These are phyloP conservation scores for Diabrotica balteata DNA, from an alignment of 2,888 invertebrate genomes.

Conservation along the genomic window DNA sequence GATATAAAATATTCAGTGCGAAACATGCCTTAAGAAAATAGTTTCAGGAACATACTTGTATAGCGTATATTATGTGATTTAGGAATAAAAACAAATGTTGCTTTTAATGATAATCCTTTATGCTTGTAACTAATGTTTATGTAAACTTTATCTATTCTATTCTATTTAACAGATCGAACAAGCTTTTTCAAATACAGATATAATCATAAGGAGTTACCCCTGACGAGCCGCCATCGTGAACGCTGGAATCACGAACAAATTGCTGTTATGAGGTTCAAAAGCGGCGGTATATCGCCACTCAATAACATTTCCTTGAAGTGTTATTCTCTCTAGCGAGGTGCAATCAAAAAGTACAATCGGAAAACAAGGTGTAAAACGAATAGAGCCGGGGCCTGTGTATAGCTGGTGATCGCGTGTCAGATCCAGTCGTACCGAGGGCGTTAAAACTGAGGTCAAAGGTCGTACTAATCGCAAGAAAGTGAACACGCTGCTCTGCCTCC, in stretches of 20 bases:
- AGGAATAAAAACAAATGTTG: too few species aligned
- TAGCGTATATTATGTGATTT: too few species aligned
- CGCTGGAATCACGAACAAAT: slow-evolving; percentile 39
- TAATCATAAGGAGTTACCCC: background rate
- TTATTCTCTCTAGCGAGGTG: slow-evolving; percentile 33
- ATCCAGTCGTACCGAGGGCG: slow-evolving; percentile 52
- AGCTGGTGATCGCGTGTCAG: slow-evolving; percentile 47
- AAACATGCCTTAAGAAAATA: too few species aligned
- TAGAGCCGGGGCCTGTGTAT: slow-evolving; percentile 37
- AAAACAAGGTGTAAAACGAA: slow-evolving; percentile 46
- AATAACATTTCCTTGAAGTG: slow-evolving; percentile 43
- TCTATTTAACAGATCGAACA: too few species aligned
- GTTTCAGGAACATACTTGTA: too few species aligned
- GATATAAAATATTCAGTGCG: too few species aligned
- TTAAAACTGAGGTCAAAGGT: slow-evolving; percentile 54
- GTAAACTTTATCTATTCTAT: too few species aligned
- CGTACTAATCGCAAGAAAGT: slow-evolving; percentile 57
- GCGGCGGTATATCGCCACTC: slow-evolving; percentile 34
- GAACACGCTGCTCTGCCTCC: slow-evolving; percentile 51
- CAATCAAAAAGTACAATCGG: slow-evolving; percentile 45
- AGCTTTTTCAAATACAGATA: too few species aligned
- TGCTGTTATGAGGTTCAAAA: slow-evolving; percentile 39
- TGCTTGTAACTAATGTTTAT: too few species aligned
- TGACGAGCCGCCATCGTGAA: slow-evolving; percentile 15
- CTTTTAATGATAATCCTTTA: too few species aligned